Percentiles rank a stretch among this genome's conserved stretches.
These are phyloP conservation scores for Lanius collurio DNA, from an alignment of 2,113 vertebrate genomes.

Conservation along the genomic window DNA sequence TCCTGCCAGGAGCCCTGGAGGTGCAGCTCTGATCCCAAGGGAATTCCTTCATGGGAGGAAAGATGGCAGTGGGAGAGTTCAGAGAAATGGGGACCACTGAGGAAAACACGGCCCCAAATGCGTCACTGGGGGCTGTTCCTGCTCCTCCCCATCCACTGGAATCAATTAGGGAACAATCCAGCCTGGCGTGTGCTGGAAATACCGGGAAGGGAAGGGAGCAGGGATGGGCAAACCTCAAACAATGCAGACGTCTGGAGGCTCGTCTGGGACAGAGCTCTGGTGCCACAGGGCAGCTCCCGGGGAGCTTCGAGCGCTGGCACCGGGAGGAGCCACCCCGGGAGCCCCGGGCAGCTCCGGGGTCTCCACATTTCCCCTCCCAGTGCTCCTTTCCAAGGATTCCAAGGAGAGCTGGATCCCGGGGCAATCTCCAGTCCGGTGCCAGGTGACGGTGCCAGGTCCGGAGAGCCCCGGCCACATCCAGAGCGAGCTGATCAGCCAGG, in stretches of 20 bases:
- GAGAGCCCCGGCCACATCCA: background rate
- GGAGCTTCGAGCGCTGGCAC: background rate
- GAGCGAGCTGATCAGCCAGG: background rate
- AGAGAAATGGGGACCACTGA: background rate
- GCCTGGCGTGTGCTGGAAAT: background rate
- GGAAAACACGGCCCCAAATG: background rate
- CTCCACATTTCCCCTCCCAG: background rate
- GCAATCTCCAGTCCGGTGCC: background rate
- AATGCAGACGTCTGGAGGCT: constrained; percentile 25
- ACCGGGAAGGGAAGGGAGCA: background rate
- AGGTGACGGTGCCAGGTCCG: background rate
- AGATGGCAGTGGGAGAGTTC: fast-evolving
- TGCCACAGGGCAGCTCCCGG: background rate
- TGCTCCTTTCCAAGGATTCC: background rate
- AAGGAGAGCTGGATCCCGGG: background rate
- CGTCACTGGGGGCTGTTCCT: background rate
- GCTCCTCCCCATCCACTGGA: background rate
- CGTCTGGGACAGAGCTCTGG: background rate
- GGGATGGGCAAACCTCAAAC: constrained; percentile 55
- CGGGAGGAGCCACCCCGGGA: background rate
- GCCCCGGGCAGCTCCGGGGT: background rate
- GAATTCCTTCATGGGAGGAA: background rate
- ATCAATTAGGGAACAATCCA: constrained; percentile 19
- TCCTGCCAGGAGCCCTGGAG: background rate
- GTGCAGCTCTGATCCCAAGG: background rate